Evolutionary conservation across 2,113 vertebrate genomes (phyloP).

Genomic region (Varanus salvator): DNA sequence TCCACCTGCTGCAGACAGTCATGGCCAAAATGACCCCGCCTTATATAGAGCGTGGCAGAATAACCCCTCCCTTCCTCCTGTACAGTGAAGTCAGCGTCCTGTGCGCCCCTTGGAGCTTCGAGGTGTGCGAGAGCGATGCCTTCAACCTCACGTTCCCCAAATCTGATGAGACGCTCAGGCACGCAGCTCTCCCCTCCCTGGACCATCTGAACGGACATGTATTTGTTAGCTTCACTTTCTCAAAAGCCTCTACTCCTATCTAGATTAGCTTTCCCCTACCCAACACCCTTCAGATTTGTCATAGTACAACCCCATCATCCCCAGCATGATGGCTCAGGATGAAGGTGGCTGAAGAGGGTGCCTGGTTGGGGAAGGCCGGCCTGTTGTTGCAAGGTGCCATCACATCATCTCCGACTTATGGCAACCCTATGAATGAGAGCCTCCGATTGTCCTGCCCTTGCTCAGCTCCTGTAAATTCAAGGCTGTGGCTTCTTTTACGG

Average conservation of each 20-base stretch:
- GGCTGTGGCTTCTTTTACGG: too few relatives aligned
- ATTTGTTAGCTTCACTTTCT: background rate
- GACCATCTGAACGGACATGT: background rate
- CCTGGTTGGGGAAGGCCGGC: too few relatives aligned
- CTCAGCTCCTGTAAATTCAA: too few relatives aligned
- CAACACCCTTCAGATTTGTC: too few relatives aligned
- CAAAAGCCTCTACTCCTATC: background rate
- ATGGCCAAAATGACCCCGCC: background rate
- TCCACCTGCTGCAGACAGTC: background rate
- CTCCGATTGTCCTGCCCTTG: too few relatives aligned
- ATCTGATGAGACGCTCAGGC: background rate
- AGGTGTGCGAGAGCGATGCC: conserved; percentile 1
- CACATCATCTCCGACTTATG: too few relatives aligned
- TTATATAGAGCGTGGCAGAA: background rate
- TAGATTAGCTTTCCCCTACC: too few relatives aligned
- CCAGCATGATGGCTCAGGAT: too few relatives aligned
- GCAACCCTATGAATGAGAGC: too few relatives aligned
- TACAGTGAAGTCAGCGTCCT: background rate
- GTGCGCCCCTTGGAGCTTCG: background rate
- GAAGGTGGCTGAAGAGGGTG: too few relatives aligned
- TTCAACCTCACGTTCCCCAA: conserved; percentile 8
- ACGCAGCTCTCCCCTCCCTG: background rate
- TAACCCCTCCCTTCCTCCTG: background rate
- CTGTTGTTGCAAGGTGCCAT: too few relatives aligned
- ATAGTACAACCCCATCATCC: too few relatives aligned